Evolutionary conservation across 2,888 invertebrate genomes (phyloP).

Genomic region (Scaptomyza caliginosa): DNA sequence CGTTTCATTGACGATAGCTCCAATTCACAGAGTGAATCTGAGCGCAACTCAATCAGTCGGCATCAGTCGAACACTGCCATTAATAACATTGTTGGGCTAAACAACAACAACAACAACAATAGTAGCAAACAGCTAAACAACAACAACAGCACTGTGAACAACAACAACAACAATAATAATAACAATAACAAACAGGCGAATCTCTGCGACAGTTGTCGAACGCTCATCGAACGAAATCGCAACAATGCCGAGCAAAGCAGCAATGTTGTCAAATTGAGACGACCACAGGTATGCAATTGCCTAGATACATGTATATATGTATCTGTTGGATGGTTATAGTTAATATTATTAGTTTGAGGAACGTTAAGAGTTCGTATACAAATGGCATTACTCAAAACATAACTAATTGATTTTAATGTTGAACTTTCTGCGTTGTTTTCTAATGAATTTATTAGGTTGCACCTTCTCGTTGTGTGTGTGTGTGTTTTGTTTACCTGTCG

Average conservation of each 20-base stretch:
- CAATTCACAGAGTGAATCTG: constrained; percentile 81
- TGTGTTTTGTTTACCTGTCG: constrained; percentile 34
- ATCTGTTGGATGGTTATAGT: no score
- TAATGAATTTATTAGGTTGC: constrained; percentile 42
- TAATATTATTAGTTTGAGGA: no score
- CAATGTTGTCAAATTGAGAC: constrained; percentile 44
- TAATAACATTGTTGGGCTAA: no score
- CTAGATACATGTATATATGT: neutral
- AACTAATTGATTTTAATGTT: neutral
- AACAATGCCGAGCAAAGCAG: constrained; percentile 77
- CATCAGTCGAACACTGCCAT: constrained; percentile 20
- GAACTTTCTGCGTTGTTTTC: constrained; percentile 24
- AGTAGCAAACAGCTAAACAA: constrained; percentile 45
- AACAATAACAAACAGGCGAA: constrained; percentile 44
- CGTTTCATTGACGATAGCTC: constrained; percentile 83
- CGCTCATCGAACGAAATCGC: constrained; percentile 79
- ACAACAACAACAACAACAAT: constrained; percentile 41
- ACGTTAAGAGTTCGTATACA: no score
- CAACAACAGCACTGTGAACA: constrained; percentile 27
- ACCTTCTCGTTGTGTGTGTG: constrained; percentile 21
- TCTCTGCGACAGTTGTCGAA: constrained; percentile 81
- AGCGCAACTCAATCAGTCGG: constrained; percentile 63
- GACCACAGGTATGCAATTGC: constrained; percentile 50
- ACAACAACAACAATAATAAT: constrained; percentile 35
- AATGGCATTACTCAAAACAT: no score